A percentile compares a stretch with the other conserved stretches of the same genome.
phyloP scores from a whole-genome alignment of 2,113 vertebrate species.

The Prunella fulvescens region DNA sequence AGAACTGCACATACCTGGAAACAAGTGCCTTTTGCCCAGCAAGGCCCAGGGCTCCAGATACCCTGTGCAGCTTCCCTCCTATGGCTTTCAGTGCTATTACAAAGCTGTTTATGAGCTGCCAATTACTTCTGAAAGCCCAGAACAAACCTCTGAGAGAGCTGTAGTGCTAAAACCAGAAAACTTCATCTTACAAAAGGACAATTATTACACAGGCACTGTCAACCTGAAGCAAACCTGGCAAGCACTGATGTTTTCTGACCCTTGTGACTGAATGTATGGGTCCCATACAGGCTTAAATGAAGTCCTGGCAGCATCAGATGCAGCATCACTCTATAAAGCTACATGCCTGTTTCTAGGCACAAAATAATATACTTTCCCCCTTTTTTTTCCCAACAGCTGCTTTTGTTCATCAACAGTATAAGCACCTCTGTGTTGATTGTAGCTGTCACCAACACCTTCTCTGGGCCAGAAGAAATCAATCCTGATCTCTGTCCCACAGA shows the following conservation, averaged over 20 bases:
- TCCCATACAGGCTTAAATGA: neutral
- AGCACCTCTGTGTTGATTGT: neutral
- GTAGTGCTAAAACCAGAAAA: neutral
- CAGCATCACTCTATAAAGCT: neutral
- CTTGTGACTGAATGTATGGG: neutral
- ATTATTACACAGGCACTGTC: neutral
- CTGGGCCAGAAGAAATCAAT: neutral
- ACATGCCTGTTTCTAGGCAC: neutral
- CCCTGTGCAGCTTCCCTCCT: neutral
- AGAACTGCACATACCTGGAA: neutral
- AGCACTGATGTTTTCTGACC: neutral
- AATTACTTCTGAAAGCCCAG: neutral
- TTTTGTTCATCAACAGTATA: neutral
- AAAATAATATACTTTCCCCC: neutral
- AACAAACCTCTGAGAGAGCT: neutral
- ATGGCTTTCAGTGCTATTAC: neutral
- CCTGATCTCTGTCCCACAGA: neutral
- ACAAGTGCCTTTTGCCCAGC: neutral
- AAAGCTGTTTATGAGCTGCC: neutral
- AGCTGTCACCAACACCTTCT: conserved; percentile 5
- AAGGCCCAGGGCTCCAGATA: neutral
- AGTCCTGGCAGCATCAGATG: neutral
- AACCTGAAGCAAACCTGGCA: neutral
- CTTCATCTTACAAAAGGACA: neutral
- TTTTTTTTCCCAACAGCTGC: neutral